Evolutionary conservation across 2,797 vertebrate species (phyloP).

Genomic region (Melanotaenia boesemani): DNA sequence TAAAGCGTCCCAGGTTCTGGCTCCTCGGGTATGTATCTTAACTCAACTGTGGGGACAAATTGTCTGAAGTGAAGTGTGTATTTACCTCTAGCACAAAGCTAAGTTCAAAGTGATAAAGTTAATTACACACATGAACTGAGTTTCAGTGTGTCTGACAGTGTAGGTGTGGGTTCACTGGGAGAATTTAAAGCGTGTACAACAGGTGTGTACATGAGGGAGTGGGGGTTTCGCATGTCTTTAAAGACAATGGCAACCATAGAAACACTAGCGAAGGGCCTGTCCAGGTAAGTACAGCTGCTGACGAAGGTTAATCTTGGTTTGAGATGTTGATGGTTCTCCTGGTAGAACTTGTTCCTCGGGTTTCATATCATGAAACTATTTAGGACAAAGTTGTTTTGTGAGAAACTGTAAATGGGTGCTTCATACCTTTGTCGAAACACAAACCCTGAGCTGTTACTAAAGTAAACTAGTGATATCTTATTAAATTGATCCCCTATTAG

Average conservation of each 20-base stretch:
- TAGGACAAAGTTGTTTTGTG: constrained; percentile 21
- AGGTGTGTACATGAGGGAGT: constrained; percentile 14
- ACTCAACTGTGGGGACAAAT: neutral
- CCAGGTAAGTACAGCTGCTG: constrained; percentile 50
- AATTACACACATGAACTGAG: neutral
- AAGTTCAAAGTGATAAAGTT: neutral
- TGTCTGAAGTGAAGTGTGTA: neutral
- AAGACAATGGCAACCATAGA: constrained; percentile 77
- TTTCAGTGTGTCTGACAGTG: neutral
- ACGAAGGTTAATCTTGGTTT: constrained; percentile 62
- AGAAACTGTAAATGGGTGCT: constrained; percentile 6
- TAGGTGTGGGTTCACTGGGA: constrained; percentile 26
- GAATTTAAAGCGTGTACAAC: constrained; percentile 12
- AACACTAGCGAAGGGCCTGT: constrained; percentile 59
- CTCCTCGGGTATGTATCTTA: constrained; percentile 78
- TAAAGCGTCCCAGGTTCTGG: constrained; percentile 83
- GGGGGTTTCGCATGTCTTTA: constrained; percentile 64
- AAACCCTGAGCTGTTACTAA: neutral
- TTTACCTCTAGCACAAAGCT: constrained; percentile 7
- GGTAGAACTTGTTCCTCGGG: constrained; percentile 78
- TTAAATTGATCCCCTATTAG: too few species aligned
- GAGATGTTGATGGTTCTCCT: constrained; percentile 30
- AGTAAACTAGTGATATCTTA: too few species aligned
- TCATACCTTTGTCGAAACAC: neutral
- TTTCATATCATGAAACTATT: constrained; percentile 68